phyloP scores from a whole-genome alignment of 2,888 invertebrate genomes.

The Lysandra coridon region DNA sequence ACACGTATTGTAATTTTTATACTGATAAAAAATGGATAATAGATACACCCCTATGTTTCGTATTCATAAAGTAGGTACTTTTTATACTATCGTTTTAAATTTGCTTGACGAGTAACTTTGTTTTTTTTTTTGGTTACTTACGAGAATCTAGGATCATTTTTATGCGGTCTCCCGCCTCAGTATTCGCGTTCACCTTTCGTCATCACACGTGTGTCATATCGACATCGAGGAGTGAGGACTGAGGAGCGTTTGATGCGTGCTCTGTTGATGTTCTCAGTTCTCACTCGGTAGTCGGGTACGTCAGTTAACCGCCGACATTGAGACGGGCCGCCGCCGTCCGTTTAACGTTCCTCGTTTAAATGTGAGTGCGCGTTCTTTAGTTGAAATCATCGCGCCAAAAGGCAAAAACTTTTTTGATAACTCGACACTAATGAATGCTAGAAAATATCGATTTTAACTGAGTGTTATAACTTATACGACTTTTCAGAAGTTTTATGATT shows the following conservation, averaged over 20 bases:
- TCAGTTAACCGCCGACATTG: slow-evolving; percentile 19
- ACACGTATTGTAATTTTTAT: too few relatives aligned
- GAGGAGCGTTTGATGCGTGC: not conserved
- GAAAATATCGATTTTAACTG: not conserved
- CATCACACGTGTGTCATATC: slow-evolving; percentile 17
- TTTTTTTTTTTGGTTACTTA: too few relatives aligned
- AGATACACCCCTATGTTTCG: too few relatives aligned
- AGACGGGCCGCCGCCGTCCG: not conserved
- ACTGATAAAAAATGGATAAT: too few relatives aligned
- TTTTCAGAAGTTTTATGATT: slow-evolving; percentile 53
- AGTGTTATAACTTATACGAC: not conserved
- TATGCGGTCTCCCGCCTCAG: not conserved
- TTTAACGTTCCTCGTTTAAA: slow-evolving; percentile 23
- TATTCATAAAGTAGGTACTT: too few relatives aligned
- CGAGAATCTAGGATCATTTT: not conserved
- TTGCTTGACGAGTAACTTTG: too few relatives aligned
- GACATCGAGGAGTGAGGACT: not conserved
- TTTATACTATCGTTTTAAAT: too few relatives aligned
- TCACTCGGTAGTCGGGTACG: not conserved
- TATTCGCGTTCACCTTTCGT: not conserved
- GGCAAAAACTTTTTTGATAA: not conserved
- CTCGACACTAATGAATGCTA: not conserved
- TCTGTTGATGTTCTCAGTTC: not conserved
- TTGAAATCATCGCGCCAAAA: not conserved
- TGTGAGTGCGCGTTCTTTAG: slow-evolving; percentile 18